Percentiles rank a stretch among this genome's conserved stretches.
phyloP scores from a whole-genome alignment of 2,888 invertebrate species.

The Diplazon laetatorius region DNA sequence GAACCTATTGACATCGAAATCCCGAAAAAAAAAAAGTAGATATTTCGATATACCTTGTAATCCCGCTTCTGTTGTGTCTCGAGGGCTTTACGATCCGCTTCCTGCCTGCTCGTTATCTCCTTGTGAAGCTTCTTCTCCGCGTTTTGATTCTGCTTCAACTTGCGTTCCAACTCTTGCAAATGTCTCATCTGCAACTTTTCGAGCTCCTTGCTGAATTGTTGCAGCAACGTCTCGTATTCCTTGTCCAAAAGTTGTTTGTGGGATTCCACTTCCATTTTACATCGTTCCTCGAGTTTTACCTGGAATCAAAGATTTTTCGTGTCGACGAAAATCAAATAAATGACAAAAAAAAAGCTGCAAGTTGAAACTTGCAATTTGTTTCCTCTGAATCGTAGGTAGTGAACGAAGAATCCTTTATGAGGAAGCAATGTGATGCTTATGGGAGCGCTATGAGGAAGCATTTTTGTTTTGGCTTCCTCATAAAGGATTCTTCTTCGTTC shows the following conservation, averaged over 20 bases:
- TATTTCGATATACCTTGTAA: constrained; percentile 87
- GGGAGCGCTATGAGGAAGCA: too few relatives aligned
- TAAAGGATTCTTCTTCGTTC: too few relatives aligned
- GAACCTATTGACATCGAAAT: too few relatives aligned
- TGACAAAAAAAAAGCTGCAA: too few relatives aligned
- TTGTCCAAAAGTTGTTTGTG: constrained; percentile 97
- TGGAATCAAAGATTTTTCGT: constrained; percentile 60
- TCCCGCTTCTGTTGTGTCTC: constrained; percentile 97
- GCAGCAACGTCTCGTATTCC: constrained; percentile 96
- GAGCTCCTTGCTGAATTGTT: constrained; percentile 95
- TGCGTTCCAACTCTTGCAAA: constrained; percentile 90
- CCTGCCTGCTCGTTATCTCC: constrained; percentile 94
- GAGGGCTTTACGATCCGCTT: constrained; percentile 95
- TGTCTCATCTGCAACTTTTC: constrained; percentile 93
- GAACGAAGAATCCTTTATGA: too few relatives aligned
- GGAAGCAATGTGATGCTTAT: too few relatives aligned
- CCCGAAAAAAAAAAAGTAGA: too few relatives aligned
- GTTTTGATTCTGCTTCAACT: constrained; percentile 93
- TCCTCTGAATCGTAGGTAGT: too few relatives aligned
- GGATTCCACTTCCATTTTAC: constrained; percentile 98
- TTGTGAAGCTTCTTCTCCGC: constrained; percentile 97
- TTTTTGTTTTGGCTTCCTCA: too few relatives aligned
- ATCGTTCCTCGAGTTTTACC: constrained; percentile 96
- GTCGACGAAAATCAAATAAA: constrained; percentile 20
- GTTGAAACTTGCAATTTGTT: too few relatives aligned